Evolutionary conservation across 2,113 vertebrate species (phyloP).

Genomic region (Myotis davidii): DNA sequence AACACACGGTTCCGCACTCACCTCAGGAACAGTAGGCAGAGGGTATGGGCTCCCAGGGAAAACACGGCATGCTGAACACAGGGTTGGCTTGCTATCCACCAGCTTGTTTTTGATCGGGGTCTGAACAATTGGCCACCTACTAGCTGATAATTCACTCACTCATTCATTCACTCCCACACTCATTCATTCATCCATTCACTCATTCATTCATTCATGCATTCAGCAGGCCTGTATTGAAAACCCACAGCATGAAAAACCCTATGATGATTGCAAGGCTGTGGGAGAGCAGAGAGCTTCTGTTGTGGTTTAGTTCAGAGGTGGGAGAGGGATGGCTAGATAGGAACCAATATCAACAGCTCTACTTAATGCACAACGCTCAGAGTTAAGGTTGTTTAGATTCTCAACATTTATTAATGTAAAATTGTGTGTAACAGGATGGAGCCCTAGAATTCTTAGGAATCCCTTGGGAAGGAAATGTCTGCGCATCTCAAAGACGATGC

Average conservation of each 20-base stretch:
- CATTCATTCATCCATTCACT: too few relatives aligned
- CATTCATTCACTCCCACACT: not conserved
- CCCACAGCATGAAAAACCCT: rapidly evolving
- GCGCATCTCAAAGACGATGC: rapidly evolving
- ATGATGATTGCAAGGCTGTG: rapidly evolving
- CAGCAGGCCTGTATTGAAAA: rapidly evolving
- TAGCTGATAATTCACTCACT: too few relatives aligned
- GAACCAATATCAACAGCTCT: rapidly evolving
- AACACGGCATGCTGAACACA: not conserved
- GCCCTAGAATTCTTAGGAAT: not conserved
- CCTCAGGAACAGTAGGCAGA: too few relatives aligned
- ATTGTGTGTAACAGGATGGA: not conserved
- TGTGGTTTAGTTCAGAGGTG: rapidly evolving
- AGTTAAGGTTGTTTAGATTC: not conserved
- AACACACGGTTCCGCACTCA: not conserved
- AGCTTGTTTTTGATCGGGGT: not conserved
- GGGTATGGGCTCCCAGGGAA: not conserved
- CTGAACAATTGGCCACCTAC: rapidly evolving
- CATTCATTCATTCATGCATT: too few relatives aligned
- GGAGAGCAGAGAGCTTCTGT: rapidly evolving
- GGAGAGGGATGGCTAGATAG: rapidly evolving
- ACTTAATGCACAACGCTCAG: rapidly evolving
- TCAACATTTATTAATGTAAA: not conserved
- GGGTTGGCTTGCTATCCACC: not conserved
- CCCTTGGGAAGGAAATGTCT: not conserved